These are phyloP conservation scores for Aix galericulata DNA, from an alignment of 2,113 vertebrate species.

Conservation along the genomic window DNA sequence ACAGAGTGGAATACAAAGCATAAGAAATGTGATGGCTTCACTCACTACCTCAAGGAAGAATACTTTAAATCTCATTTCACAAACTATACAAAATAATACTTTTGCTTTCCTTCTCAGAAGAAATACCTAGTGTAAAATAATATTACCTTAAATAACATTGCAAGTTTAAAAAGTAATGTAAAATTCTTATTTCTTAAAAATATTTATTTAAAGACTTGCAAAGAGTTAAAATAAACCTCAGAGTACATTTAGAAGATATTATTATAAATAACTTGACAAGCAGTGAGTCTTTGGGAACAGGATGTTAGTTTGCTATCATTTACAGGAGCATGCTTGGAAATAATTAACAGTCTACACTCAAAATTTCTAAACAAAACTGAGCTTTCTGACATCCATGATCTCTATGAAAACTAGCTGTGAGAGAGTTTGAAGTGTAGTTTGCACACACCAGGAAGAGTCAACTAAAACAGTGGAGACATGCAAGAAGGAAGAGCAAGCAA, in stretches of 20 bases:
- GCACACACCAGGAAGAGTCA: not conserved
- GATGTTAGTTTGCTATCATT: not conserved
- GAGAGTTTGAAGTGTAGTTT: not conserved
- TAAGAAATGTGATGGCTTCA: not conserved
- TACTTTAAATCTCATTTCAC: not conserved
- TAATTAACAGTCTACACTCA: not conserved
- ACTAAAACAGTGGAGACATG: not conserved
- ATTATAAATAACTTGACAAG: not conserved
- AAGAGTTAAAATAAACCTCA: not conserved
- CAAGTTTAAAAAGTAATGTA: not conserved
- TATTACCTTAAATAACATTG: not conserved
- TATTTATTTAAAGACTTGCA: not conserved
- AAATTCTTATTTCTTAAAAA: not conserved
- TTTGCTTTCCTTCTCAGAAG: not conserved
- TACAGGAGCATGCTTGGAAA: not conserved
- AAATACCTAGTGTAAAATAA: not conserved
- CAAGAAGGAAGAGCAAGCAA: not conserved
- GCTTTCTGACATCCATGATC: not conserved
- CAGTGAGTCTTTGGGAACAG: not conserved
- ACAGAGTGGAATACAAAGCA: not conserved
- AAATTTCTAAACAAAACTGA: not conserved
- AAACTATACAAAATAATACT: fast-evolving
- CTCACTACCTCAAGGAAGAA: not conserved
- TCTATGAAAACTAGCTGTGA: not conserved
- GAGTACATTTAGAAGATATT: not conserved